Evolutionary conservation across 2,888 invertebrate genomes (phyloP).

Genomic region (Ichneumoninae sp.): DNA sequence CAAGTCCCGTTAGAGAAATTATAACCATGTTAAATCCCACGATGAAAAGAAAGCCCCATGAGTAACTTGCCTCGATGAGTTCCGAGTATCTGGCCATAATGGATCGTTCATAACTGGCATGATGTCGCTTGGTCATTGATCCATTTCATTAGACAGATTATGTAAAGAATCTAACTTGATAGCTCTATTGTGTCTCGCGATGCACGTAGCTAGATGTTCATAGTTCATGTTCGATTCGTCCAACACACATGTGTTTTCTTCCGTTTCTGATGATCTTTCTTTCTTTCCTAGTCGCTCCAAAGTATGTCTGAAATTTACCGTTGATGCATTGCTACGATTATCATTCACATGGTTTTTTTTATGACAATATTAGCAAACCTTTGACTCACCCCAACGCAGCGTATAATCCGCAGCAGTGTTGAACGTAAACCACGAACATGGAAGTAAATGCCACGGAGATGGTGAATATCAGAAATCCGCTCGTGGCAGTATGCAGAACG

Average conservation of each 20-base stretch:
- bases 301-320: not conserved
- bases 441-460: not conserved
- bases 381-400: constrained; percentile 15
- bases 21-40: not conserved
- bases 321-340: not conserved
- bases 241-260: not conserved
- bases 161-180: constrained; percentile 24
- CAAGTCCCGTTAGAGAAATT: not conserved
- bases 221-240: not conserved
- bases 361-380: not conserved
- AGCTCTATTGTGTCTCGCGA: constrained; percentile 38
- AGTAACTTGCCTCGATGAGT: not conserved
- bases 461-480: not conserved
- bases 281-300: constrained; percentile 6
- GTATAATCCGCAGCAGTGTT: constrained; percentile 33
- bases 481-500: constrained; percentile 15
- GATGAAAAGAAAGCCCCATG: not conserved
- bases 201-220: constrained; percentile 14
- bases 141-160: not conserved
- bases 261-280: not conserved
- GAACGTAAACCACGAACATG: not conserved
- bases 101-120: not conserved
- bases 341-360: not conserved
- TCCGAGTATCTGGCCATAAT: not conserved
- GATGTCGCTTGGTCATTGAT: not conserved